phyloP scores from a whole-genome alignment of 2,797 vertebrate species.

The Hemitrygon akajei region DNA sequence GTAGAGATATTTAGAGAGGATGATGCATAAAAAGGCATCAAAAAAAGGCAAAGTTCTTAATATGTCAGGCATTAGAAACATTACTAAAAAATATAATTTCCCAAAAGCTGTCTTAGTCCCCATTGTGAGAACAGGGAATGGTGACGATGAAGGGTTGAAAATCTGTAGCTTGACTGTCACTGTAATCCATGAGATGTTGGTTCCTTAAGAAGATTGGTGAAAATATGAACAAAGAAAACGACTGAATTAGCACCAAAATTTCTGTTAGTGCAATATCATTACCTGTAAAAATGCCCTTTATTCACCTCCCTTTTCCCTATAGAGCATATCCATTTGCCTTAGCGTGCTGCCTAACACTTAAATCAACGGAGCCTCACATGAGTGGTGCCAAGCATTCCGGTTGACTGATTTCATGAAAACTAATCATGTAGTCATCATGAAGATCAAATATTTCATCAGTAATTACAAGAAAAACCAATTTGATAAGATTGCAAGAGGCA shows the following conservation, averaged over 20 bases:
- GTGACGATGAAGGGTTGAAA: slow-evolving; percentile 49
- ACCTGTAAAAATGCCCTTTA: slow-evolving; percentile 91
- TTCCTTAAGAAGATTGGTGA: slow-evolving; percentile 55
- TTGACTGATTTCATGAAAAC: slow-evolving; percentile 98
- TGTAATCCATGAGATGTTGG: slow-evolving; percentile 63
- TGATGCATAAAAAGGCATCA: slow-evolving; percentile 66
- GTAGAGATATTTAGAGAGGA: slow-evolving; percentile 65
- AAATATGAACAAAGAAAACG: slow-evolving; percentile 61
- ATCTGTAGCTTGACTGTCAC: slow-evolving; percentile 60
- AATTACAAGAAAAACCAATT: slow-evolving; percentile 91
- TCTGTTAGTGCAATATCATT: slow-evolving; percentile 89
- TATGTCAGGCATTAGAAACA: slow-evolving; percentile 62
- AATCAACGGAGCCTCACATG: slow-evolving; percentile 89
- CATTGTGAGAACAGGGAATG: slow-evolving; percentile 58
- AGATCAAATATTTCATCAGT: slow-evolving; percentile 93
- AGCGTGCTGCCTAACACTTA: slow-evolving; percentile 77
- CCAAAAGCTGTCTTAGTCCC: slow-evolving; percentile 68
- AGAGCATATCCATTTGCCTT: slow-evolving; percentile 65
- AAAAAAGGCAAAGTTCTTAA: slow-evolving; percentile 58
- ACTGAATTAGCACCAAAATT: slow-evolving; percentile 93
- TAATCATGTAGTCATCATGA: slow-evolving; percentile 98
- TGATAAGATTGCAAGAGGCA: slow-evolving; percentile 73
- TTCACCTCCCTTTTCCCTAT: slow-evolving; percentile 73
- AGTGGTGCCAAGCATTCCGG: slow-evolving; percentile 72
- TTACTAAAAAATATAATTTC: slow-evolving; percentile 52